Evolutionary conservation across 2,113 vertebrate species (phyloP).

Genomic region (Lonchura striata): DNA sequence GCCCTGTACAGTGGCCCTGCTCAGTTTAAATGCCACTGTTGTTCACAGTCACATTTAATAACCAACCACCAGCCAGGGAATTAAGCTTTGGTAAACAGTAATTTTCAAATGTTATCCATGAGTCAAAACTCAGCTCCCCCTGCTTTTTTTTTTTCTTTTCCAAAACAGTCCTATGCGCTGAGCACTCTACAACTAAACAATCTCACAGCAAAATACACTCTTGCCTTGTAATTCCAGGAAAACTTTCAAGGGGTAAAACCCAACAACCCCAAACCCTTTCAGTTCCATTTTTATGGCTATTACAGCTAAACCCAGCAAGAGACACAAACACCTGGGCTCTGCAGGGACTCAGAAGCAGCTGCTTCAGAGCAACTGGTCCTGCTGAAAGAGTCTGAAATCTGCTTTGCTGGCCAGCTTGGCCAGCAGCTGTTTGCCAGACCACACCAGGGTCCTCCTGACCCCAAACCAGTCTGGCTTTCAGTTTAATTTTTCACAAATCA

Average conservation of each 20-base stretch:
- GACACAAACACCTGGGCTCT: neutral
- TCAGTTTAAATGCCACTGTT: accelerated
- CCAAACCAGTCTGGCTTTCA: neutral
- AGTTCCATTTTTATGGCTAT: neutral
- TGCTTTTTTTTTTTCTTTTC: neutral
- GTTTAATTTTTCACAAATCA: neutral
- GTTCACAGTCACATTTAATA: neutral
- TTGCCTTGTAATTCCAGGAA: neutral
- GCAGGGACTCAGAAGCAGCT: neutral
- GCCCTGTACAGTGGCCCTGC: neutral
- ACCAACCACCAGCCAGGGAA: neutral
- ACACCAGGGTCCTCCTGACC: neutral
- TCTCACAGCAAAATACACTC: neutral
- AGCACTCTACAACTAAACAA: neutral
- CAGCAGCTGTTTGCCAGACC: neutral
- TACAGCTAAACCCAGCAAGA: neutral
- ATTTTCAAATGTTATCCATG: neutral
- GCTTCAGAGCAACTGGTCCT: neutral
- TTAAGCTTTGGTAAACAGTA: neutral
- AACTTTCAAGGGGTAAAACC: neutral
- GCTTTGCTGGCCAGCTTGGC: neutral
- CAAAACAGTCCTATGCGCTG: neutral
- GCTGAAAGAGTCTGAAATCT: neutral
- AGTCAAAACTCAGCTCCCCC: neutral
- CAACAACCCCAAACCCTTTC: neutral